These are phyloP conservation scores for Chaetogeoica ovagalla DNA, from an alignment of 2,888 invertebrate genomes.

Conservation along the genomic window DNA sequence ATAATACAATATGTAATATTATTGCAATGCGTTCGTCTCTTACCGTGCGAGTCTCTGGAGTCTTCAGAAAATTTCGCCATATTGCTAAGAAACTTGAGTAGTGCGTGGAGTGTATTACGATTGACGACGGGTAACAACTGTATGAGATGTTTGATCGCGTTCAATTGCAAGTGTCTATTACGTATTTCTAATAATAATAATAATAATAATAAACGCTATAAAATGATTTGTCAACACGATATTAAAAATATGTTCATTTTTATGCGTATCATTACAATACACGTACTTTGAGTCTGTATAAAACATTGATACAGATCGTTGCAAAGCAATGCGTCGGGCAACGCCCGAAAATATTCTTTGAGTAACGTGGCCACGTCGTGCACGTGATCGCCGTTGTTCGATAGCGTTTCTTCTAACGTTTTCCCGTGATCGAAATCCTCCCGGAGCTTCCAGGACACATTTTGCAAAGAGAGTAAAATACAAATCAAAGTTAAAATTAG, in stretches of 20 bases:
- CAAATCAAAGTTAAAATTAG: too few species aligned
- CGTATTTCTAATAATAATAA: slow-evolving; percentile 55
- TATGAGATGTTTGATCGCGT: slow-evolving; percentile 80
- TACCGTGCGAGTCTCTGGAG: slow-evolving; percentile 63
- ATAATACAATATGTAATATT: too few species aligned
- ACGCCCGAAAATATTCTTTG: slow-evolving; percentile 89
- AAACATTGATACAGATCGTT: slow-evolving; percentile 87
- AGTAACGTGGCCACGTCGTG: slow-evolving; percentile 91
- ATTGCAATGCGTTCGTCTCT: slow-evolving; percentile 2
- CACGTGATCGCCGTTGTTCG: slow-evolving; percentile 81
- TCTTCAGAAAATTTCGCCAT: slow-evolving; percentile 76
- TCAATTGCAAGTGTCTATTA: slow-evolving; percentile 69
- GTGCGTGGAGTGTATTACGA: slow-evolving; percentile 82
- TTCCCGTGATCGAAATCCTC: slow-evolving; percentile 88
- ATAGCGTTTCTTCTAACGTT: slow-evolving; percentile 63
- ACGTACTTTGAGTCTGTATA: slow-evolving; percentile 83
- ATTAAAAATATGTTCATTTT: not conserved
- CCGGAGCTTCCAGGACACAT: slow-evolving; percentile 67
- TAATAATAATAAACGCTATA: not conserved
- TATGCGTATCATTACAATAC: not conserved
- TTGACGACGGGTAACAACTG: slow-evolving; percentile 84
- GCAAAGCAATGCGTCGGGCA: slow-evolving; percentile 89
- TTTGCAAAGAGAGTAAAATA: too few species aligned
- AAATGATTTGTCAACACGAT: not conserved
- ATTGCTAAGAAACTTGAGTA: slow-evolving; percentile 79